Conservation (phyloP, 2,113 vertebrate species). For the Microcebus griseorufus region DNA sequence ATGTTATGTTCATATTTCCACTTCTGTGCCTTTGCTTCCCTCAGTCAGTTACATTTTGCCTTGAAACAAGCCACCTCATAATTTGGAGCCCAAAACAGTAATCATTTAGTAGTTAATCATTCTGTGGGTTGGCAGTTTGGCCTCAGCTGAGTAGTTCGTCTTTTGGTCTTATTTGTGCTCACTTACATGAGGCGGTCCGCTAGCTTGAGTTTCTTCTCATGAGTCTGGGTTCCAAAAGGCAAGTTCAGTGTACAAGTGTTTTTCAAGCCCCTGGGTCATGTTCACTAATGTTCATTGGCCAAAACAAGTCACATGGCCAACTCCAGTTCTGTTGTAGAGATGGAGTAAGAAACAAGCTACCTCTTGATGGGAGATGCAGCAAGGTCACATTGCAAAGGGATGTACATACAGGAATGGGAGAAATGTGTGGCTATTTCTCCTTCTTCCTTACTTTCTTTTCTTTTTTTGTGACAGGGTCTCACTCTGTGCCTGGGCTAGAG, state of each 20-base stretch:
- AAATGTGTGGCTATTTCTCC: neutral
- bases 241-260: neutral
- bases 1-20: neutral
- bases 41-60: constrained; percentile 19
- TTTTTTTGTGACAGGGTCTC: neutral
- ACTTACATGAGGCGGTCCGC: neutral
- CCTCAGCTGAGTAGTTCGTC: neutral
- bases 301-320: neutral
- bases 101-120: neutral
- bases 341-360: neutral
- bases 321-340: neutral
- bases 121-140: constrained; percentile 1
- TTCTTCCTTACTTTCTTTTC: neutral
- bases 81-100: neutral
- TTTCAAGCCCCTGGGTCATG: neutral
- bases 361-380: neutral
- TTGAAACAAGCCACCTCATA: constrained; percentile 37
- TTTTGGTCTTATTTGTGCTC: neutral
- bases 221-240: neutral
- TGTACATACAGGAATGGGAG: neutral
- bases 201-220: neutral
- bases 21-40: neutral
- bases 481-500: neutral
- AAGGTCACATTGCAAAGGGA: neutral
- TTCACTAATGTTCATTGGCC: constrained; percentile 23